Conservation (phyloP, 1,140 invertebrate species). For the Ceratina japonica region DNA sequence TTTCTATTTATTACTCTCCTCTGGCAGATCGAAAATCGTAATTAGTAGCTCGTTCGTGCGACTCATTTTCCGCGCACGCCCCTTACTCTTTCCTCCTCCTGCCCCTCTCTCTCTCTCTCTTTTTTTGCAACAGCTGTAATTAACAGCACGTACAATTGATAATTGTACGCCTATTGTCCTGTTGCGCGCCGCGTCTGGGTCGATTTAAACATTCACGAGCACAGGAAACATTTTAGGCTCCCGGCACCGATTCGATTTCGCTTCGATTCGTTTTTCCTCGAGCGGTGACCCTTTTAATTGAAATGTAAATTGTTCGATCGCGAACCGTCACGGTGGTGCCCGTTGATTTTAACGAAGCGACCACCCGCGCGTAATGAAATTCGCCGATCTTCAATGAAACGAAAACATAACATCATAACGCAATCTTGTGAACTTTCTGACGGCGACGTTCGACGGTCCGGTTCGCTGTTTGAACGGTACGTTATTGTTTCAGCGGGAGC, state of each 20-base stretch:
- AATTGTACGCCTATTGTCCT: conserved; percentile 29
- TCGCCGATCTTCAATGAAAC: conserved; percentile 10
- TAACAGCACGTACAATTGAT: conserved; percentile 32
- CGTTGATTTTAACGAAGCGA: conserved; percentile 16
- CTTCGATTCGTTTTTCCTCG: conserved; percentile 25
- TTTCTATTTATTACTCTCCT: conserved; percentile 48
- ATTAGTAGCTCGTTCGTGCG: conserved; percentile 41
- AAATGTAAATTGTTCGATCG: conserved; percentile 42
- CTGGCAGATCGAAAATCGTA: conserved; percentile 53
- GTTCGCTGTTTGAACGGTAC: background rate
- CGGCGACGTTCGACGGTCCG: background rate
- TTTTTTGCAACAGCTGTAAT: conserved; percentile 15
- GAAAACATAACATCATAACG: conserved; percentile 2
- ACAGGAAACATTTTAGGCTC: conserved; percentile 7
- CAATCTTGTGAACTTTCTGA: background rate
- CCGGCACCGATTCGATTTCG: background rate
- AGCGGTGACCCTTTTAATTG: conserved; percentile 25
- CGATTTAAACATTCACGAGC: conserved; percentile 24
- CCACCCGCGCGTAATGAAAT: conserved; percentile 15
- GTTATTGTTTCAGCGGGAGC: too few species aligned
- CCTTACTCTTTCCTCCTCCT: background rate
- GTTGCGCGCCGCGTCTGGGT: background rate
- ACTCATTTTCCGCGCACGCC: background rate
- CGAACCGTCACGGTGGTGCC: background rate
- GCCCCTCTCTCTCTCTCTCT: background rate